phyloP scores from a whole-genome alignment of 2,888 invertebrate genomes.

The Nasonia oneida region DNA sequence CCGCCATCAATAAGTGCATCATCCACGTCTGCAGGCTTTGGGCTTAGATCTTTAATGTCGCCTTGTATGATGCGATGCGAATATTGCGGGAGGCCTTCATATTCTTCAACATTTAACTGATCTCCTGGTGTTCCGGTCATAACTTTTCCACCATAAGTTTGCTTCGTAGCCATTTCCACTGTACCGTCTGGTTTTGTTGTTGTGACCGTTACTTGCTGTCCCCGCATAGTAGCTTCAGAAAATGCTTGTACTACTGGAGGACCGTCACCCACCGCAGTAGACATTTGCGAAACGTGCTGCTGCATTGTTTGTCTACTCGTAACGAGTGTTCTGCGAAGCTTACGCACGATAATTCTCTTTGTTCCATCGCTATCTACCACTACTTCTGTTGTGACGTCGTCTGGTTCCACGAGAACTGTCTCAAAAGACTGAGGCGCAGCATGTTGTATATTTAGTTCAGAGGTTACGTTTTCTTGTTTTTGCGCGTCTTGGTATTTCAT shows the following conservation, averaged over 20 bases:
- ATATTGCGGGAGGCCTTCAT: slow-evolving; percentile 83
- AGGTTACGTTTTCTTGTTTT: slow-evolving; percentile 81
- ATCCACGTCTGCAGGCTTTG: slow-evolving; percentile 73
- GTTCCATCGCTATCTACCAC: slow-evolving; percentile 90
- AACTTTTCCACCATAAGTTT: slow-evolving; percentile 84
- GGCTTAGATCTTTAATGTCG: slow-evolving; percentile 80
- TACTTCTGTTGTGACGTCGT: slow-evolving; percentile 90
- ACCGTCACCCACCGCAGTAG: slow-evolving; percentile 81
- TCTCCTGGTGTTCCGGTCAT: slow-evolving; percentile 84
- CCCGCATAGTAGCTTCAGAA: slow-evolving; percentile 85
- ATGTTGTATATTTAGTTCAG: slow-evolving; percentile 87
- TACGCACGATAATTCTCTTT: slow-evolving; percentile 88
- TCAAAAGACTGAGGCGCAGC: slow-evolving; percentile 89
- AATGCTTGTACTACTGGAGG: slow-evolving; percentile 84
- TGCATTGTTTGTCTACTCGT: slow-evolving; percentile 83
- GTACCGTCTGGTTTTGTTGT: slow-evolving; percentile 83
- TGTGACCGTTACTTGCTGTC: slow-evolving; percentile 83
- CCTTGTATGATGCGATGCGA: slow-evolving; percentile 82
- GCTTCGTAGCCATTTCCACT: slow-evolving; percentile 82
- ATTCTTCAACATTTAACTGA: slow-evolving; percentile 84
- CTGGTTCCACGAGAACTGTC: slow-evolving; percentile 90
- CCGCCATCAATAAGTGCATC: slow-evolving; percentile 76
- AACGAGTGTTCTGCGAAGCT: slow-evolving; percentile 85
- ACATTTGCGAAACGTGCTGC: slow-evolving; percentile 82
- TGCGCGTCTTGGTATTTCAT: slow-evolving; percentile 85